Evolutionary conservation across 2,888 invertebrate genomes (phyloP).

Genomic region (Prosapia bicincta): DNA sequence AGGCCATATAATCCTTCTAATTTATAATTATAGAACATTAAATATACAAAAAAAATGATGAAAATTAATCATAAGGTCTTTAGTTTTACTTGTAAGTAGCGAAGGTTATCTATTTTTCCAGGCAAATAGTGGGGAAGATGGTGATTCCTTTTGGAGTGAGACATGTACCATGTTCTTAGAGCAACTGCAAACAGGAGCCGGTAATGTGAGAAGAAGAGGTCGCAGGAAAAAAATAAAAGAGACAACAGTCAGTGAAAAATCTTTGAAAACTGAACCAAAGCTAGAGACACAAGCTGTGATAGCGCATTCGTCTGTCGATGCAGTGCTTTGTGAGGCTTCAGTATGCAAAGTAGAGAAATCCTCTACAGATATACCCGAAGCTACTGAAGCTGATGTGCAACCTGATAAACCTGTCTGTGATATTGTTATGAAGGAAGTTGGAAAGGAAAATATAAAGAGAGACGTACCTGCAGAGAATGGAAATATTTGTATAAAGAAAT

Average conservation of each 20-base stretch:
- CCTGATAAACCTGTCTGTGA: neutral
- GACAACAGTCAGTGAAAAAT: neutral
- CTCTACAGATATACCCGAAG: neutral
- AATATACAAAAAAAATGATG: no score
- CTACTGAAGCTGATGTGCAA: neutral
- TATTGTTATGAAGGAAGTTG: conserved; percentile 39
- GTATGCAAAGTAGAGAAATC: neutral
- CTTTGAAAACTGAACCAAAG: neutral
- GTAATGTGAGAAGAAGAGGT: conserved; percentile 35
- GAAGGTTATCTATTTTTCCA: no score
- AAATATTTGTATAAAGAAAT: conserved; percentile 13
- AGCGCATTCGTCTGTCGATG: neutral
- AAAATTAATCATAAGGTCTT: no score
- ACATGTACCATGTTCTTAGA: conserved; percentile 77
- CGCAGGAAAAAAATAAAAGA: conserved; percentile 16
- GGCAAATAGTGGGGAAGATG: conserved; percentile 16
- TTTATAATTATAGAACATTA: no score
- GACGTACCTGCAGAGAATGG: conserved; percentile 35
- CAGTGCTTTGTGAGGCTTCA: neutral
- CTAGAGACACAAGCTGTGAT: neutral
- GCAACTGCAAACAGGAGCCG: conserved; percentile 58
- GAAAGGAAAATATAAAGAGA: conserved; percentile 32
- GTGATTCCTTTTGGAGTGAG: conserved; percentile 59
- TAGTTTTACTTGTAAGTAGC: no score
- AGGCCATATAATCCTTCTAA: no score